phyloP scores from a whole-genome alignment of 2,797 vertebrate genomes.

The Sebastes diaconus region DNA sequence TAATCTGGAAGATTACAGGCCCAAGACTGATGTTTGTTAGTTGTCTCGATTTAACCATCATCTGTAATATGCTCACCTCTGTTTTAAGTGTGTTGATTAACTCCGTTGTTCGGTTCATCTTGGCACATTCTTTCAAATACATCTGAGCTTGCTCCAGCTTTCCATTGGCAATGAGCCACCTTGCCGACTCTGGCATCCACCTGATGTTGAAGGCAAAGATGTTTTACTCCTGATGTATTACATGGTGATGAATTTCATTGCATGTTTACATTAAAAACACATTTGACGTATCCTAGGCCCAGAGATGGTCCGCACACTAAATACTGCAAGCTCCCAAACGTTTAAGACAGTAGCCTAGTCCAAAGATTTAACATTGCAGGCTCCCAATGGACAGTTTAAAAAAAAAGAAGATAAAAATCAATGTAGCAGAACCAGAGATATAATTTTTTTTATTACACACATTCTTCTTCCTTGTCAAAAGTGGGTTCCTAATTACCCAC shows the following conservation, averaged over 20 bases:
- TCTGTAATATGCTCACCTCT: constrained; percentile 67
- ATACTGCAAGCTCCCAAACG: background rate
- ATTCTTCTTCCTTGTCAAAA: no score
- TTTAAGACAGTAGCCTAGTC: no score
- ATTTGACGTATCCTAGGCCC: background rate
- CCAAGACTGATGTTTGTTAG: background rate
- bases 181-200: constrained; percentile 82
- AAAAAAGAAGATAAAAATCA: background rate
- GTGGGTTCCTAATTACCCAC: no score
- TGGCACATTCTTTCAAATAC: constrained; percentile 78
- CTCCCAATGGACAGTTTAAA: no score
- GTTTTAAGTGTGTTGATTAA: constrained; percentile 46
- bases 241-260: background rate
- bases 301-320: background rate
- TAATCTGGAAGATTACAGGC: background rate
- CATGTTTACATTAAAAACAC: background rate
- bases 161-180: constrained; percentile 82
- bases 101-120: constrained; percentile 70
- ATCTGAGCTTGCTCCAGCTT: constrained; percentile 70
- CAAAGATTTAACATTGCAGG: no score
- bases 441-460: no score
- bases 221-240: background rate
- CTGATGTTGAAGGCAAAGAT: constrained; percentile 45
- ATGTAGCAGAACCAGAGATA: background rate
- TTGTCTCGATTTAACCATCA: background rate